Base-by-base conservation (phyloP, 2,113 vertebrate species). In the Emydura subglobosa region DNA sequence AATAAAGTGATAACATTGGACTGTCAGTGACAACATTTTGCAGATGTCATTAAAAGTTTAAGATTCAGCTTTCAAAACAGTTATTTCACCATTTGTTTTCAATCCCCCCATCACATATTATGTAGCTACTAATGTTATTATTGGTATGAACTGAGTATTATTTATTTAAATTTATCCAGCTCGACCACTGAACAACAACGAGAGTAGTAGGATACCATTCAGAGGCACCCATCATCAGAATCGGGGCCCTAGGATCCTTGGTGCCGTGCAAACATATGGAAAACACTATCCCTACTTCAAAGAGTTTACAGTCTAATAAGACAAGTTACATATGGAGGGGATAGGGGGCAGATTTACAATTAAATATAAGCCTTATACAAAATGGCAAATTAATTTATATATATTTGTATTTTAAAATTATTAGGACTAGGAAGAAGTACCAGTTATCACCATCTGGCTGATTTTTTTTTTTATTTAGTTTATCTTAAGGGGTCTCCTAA, bases 391-490 rank as follows among this genome's bases (percentile, higher is more conserved):
- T 97, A 96, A 96, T 92, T 79, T 93, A 92, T 74, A 91, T 88
- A 91, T 82, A 85, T 54, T 84, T 97, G 21, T 79, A 79, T 51
- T 95, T 94, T 34, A 91, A 93, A 91, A 1, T 72, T 81, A 89
- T 92, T 95, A 90, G 49, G 92, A 92, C 94, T 91, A 96, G 92
- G 65, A 87, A 76, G 79, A 78, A 93, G 92, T 96, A 94, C 89
- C 96, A 96, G 96, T 79, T 83, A 96, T 51, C 93, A 87, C 96
- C 94, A 96, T 93, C 96, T 97, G 65, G 53, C 93, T 96, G 92
- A 95, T 95, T 97, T 93, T 0, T 94, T 83, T 93, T 0, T 94
- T 94, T 83, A 83, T 95, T 95, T 96, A 96, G 95, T 97, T 95
- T 97, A 97, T 94, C 91, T 87, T 25, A 94, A 94, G 95, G 95